phyloP scores from a whole-genome alignment of 2,113 vertebrate genomes.

The Rhinoderma darwinii region DNA sequence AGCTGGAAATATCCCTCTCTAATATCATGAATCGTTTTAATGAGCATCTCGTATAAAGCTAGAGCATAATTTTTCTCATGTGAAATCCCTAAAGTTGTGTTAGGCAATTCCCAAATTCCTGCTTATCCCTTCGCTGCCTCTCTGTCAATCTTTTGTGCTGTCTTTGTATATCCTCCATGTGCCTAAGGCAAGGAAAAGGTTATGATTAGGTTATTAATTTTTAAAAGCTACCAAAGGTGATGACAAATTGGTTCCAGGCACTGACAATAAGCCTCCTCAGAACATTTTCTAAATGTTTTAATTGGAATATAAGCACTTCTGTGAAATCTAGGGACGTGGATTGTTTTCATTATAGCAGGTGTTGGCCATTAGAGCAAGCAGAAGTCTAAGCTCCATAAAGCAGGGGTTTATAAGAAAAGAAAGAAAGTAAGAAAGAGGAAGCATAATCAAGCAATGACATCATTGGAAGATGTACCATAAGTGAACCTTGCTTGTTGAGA shows the following conservation, averaged over 20 bases:
- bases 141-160: slow-evolving; percentile 25
- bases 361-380: slow-evolving; percentile 69
- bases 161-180: slow-evolving; percentile 42
- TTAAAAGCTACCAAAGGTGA: slow-evolving; percentile 53
- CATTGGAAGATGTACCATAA: slow-evolving; percentile 70
- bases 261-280: slow-evolving; percentile 64
- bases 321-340: slow-evolving; percentile 64
- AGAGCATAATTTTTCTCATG: not conserved
- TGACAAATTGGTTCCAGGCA: slow-evolving; percentile 67
- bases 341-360: slow-evolving; percentile 68
- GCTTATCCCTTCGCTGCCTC: slow-evolving; percentile 8
- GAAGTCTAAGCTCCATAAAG: slow-evolving; percentile 63
- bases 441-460: slow-evolving; percentile 67
- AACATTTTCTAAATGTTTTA: slow-evolving; percentile 75
- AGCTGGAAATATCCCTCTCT: not conserved
- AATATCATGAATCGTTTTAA: not conserved
- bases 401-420: slow-evolving; percentile 65
- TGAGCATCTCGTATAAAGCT: not conserved
- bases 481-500: slow-evolving; percentile 66
- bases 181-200: slow-evolving; percentile 41
- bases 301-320: slow-evolving; percentile 72
- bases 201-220: slow-evolving; percentile 54
- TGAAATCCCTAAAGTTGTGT: slow-evolving; percentile 32
- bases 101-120: slow-evolving; percentile 41
- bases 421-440: slow-evolving; percentile 60